phyloP scores from a whole-genome alignment of 2,797 vertebrate species.

The Manis javanica region DNA sequence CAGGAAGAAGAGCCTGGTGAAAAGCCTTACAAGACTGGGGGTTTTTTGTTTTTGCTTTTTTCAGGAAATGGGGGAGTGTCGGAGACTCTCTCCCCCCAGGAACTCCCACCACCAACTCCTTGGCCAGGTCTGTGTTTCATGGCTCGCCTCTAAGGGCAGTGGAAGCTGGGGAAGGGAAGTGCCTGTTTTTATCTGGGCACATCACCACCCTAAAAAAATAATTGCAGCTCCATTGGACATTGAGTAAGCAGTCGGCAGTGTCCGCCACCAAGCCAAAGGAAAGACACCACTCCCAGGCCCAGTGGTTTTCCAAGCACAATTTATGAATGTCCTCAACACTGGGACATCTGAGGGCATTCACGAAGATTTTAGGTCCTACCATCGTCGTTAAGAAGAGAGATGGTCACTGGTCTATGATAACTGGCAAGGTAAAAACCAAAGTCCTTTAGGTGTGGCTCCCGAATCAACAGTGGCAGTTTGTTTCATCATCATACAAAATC shows the following conservation, averaged over 20 bases:
- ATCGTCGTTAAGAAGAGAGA: background rate
- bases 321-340: background rate
- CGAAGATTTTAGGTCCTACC: background rate
- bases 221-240: background rate
- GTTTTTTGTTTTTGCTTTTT: background rate
- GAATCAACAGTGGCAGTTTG: background rate
- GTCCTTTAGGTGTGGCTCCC: background rate
- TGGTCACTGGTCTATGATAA: background rate
- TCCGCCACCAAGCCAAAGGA: background rate
- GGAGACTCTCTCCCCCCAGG: background rate
- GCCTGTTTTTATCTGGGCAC: background rate
- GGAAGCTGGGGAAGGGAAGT: background rate
- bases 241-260: background rate
- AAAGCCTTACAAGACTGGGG: background rate
- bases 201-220: background rate
- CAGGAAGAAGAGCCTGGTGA: background rate
- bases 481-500: background rate
- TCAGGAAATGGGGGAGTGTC: background rate
- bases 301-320: conserved; percentile 1
- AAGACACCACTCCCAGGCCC: background rate
- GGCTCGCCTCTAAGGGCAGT: background rate
- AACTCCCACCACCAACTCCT: background rate
- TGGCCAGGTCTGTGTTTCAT: background rate
- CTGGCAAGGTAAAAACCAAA: background rate
- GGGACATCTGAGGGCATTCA: background rate